These are phyloP conservation scores for Corticium candelabrum DNA, from an alignment of 37 sponge, comb jelly and placozoan genomes.

Conservation along the genomic window DNA sequence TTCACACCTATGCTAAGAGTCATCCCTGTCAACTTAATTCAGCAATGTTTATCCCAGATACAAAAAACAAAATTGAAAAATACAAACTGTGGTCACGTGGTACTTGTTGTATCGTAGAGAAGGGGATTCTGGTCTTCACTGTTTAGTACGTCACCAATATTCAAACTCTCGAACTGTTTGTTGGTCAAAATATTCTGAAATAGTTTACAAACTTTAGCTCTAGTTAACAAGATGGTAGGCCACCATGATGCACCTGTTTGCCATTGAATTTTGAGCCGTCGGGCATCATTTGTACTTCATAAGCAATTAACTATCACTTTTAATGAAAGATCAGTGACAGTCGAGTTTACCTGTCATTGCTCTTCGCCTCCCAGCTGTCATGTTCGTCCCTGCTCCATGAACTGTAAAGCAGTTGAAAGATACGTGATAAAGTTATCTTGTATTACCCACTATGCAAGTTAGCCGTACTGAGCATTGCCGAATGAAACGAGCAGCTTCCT, in stretches of 20 bases:
- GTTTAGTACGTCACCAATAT: neutral
- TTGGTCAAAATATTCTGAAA: slow-evolving; percentile 9
- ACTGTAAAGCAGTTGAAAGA: no score
- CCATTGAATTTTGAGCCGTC: slow-evolving; percentile 7
- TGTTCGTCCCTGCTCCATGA: slow-evolving; percentile 8
- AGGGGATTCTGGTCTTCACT: neutral
- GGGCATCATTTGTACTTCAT: neutral
- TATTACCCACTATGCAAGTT: neutral
- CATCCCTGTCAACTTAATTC: no score
- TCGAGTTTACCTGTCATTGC: slow-evolving; percentile 5
- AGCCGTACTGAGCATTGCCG: neutral
- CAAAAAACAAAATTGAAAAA: no score
- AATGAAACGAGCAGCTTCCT: neutral
- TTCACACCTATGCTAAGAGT: no score
- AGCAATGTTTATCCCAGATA: no score
- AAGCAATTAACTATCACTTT: neutral
- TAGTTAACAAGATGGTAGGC: neutral
- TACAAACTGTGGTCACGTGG: no score
- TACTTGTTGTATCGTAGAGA: neutral
- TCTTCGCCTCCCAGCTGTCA: neutral
- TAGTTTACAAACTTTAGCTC: neutral
- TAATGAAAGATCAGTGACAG: neutral
- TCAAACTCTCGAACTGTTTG: neutral
- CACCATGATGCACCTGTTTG: neutral
- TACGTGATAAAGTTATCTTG: neutral